Base-by-base conservation (phyloP, 2,888 invertebrate species). In the Glaucopsyche alexis region DNA sequence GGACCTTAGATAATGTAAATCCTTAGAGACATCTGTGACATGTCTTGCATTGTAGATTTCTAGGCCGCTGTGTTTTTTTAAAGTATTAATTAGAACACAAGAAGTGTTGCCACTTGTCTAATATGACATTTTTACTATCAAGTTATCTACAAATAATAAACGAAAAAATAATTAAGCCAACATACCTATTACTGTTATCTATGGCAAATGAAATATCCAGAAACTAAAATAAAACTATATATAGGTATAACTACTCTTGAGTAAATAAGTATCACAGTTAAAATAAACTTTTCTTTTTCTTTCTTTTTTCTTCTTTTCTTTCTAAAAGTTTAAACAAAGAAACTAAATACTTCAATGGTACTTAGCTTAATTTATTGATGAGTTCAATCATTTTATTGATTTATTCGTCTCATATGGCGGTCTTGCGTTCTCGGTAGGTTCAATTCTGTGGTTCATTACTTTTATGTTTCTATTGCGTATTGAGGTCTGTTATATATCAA, bases 1-100 rank as follows among this genome's bases (percentile, higher is more conserved):
- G 49, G 69, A 69, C 69, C 69, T 14, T 29, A 47, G 47, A 49
- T 49, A 47, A 60, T 38, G 49, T 8, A 69, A 69, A 19, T 49
- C 69, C 69, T 49, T 69, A 14, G 49, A 13, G 69, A 29, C 29
- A 29, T 47, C 14, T 14, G 29, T 65, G 55, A 16, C 16, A 42
- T 40, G 38, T 4, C 55, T 16, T 60, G 60, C 29, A 38, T 60
- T 38, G 29, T 60, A 60, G 29, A 60, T 60, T 60, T 60, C 29
- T 60, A 29, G 60, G 60, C 13, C 60, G 60, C 29, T 5, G 11
- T 29, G 60, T 60, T 55, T 0, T 55, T 8, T 60, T 29, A 60
- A 38, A 60, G 60, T 60, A 13, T 60, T 60, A 11, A 29, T 11
- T 29, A 29, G 2, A 2, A 2, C 29, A 29, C 1, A 2, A 2